These are phyloP conservation scores for Alectura lathami DNA, from an alignment of 2,113 vertebrate species.

Conservation along the genomic window DNA sequence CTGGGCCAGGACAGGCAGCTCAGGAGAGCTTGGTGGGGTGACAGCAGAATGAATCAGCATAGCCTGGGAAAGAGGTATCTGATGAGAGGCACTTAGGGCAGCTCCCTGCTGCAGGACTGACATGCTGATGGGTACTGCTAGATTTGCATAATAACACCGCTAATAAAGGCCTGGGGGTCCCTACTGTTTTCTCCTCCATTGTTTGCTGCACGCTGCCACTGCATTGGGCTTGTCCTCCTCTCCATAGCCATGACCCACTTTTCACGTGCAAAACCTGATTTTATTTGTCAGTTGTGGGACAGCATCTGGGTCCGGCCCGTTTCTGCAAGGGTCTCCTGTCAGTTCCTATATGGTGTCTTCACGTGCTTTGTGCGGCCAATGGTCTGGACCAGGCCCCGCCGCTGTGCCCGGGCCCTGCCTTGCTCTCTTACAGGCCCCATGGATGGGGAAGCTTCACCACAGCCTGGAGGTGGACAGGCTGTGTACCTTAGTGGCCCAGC, in stretches of 20 bases:
- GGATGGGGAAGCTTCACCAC: neutral
- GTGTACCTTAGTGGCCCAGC: neutral
- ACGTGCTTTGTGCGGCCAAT: neutral
- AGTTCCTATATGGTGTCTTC: constrained; percentile 10
- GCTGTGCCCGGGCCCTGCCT: neutral
- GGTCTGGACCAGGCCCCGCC: neutral
- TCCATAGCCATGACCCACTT: constrained; percentile 58
- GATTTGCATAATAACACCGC: constrained; percentile 16
- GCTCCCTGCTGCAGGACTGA: neutral
- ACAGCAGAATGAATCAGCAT: neutral
- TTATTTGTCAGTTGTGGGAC: constrained; percentile 53
- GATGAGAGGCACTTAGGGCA: neutral
- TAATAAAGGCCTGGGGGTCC: neutral
- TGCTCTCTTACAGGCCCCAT: neutral
- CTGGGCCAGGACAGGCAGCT: neutral
- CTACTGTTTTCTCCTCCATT: neutral
- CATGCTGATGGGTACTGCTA: constrained; percentile 30
- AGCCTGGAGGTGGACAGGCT: neutral
- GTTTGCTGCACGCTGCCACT: rapidly evolving
- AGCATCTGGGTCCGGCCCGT: neutral
- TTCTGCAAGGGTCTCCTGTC: neutral
- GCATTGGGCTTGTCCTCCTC: neutral
- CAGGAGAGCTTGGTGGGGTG: rapidly evolving
- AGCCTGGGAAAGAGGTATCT: neutral
- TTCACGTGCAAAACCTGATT: constrained; percentile 32